These are phyloP conservation scores for Physeter macrocephalus DNA, from an alignment of 2,113 vertebrate species.

Conservation along the genomic window DNA sequence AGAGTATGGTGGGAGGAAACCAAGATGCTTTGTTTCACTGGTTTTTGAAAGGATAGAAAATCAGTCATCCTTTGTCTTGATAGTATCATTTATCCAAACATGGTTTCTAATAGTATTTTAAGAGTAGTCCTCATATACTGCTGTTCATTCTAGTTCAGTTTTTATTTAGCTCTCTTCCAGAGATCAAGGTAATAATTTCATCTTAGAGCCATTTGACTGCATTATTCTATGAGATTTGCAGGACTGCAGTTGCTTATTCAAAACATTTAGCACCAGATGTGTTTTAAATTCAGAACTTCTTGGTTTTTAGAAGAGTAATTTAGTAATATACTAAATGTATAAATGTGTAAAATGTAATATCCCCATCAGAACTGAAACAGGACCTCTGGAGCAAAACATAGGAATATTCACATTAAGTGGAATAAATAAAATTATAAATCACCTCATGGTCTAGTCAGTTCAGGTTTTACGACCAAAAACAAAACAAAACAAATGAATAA, in stretches of 20 bases:
- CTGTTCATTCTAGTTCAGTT: background rate
- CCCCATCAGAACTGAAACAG: background rate
- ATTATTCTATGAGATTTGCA: background rate
- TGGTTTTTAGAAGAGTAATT: slow-evolving; percentile 26
- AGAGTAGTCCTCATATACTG: background rate
- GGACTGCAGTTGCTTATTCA: background rate
- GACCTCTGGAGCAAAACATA: background rate
- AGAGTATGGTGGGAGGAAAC: background rate
- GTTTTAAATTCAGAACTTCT: slow-evolving; percentile 16
- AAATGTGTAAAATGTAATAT: background rate
- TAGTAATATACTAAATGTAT: background rate
- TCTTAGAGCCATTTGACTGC: background rate
- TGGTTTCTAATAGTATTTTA: background rate
- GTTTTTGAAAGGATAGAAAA: background rate
- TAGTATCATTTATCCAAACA: background rate
- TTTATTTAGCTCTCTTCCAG: background rate
- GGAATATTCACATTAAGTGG: background rate
- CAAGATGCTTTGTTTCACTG: background rate
- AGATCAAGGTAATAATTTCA: background rate
- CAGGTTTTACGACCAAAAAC: background rate
- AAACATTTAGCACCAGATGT: background rate
- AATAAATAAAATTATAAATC: background rate
- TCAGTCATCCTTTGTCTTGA: background rate
- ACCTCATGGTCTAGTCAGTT: background rate
- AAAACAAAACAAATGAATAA: background rate